These are phyloP conservation scores for Muscicapa striata DNA, from an alignment of 2,797 vertebrate species.

Conservation along the genomic window DNA sequence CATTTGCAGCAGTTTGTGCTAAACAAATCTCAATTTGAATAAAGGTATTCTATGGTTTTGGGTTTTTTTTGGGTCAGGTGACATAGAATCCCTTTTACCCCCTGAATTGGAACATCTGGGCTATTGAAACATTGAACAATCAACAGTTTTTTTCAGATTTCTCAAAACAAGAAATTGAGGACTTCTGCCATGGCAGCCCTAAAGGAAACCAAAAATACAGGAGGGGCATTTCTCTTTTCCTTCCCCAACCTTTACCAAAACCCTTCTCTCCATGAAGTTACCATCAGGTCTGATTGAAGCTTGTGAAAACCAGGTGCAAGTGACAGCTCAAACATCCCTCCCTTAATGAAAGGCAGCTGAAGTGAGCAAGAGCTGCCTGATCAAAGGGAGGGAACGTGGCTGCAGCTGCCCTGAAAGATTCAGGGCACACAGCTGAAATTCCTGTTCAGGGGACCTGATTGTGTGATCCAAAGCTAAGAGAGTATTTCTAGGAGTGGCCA, in stretches of 20 bases:
- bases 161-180: neutral
- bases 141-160: neutral
- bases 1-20: neutral
- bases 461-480: neutral
- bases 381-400: slow-evolving; percentile 16
- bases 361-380: neutral
- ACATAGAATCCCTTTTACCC: neutral
- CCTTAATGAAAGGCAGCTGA: slow-evolving; percentile 24
- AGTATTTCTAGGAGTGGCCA: neutral
- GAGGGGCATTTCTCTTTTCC: neutral
- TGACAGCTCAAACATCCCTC: slow-evolving; percentile 17
- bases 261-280: neutral
- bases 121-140: neutral
- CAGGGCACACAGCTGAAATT: slow-evolving; percentile 25
- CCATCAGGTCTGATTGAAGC: neutral
- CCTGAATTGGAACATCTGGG: neutral
- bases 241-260: neutral
- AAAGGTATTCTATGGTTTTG: neutral
- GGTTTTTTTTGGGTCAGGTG: neutral
- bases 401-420: slow-evolving; percentile 20
- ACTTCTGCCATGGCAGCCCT: neutral
- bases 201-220: neutral
- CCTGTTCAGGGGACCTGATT: neutral
- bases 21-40: neutral
- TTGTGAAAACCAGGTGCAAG: neutral